Conservation (phyloP, 2,797 vertebrate genomes). For the Falco rusticolus region DNA sequence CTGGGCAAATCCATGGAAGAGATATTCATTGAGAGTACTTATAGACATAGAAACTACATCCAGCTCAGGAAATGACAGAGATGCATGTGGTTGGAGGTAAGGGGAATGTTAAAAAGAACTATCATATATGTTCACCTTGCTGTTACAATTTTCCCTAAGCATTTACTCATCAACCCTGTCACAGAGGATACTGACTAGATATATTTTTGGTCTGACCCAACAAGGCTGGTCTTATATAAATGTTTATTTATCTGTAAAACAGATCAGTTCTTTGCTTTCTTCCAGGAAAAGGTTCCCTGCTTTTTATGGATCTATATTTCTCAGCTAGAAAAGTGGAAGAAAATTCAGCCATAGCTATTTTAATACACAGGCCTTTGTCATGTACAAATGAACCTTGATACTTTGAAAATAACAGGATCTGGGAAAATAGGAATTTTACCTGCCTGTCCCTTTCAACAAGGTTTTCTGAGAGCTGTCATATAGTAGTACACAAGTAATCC, state of each 20-base stretch:
- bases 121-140: not conserved
- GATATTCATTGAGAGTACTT: not conserved
- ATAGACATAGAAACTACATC: not conserved
- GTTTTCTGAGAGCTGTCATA: not conserved
- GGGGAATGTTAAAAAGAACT: not conserved
- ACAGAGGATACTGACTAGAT: not conserved
- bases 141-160: not conserved
- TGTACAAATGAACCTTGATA: not conserved
- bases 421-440: not conserved
- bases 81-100: not conserved
- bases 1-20: not conserved
- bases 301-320: not conserved
- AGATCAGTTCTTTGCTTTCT: not conserved
- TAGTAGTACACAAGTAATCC: not conserved
- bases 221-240: not conserved
- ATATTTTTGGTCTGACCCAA: not conserved
- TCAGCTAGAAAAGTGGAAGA: not conserved
- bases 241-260: not conserved
- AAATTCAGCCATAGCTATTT: not conserved
- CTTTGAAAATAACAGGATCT: not conserved
- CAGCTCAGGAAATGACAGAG: not conserved
- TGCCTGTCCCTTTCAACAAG: not conserved
- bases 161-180: not conserved
- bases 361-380: not conserved
- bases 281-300: not conserved